Percentiles rank a stretch among this genome's conserved stretches.
These are phyloP conservation scores for Merops nubicus DNA, from an alignment of 2,113 vertebrate genomes.

Conservation along the genomic window DNA sequence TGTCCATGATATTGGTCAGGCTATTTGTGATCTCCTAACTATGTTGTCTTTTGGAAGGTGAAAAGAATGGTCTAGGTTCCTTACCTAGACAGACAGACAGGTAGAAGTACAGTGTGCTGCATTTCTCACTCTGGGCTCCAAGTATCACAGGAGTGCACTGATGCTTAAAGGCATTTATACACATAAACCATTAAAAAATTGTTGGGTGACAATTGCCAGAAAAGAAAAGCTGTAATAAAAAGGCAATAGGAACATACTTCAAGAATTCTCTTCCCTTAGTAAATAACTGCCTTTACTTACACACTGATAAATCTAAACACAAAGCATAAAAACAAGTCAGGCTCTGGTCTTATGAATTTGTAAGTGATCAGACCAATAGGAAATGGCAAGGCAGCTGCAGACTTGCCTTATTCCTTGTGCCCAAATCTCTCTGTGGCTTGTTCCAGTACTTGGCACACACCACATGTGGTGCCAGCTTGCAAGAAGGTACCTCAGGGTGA, in stretches of 20 bases:
- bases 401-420: not conserved
- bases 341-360: not conserved
- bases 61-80: not conserved
- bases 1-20: not conserved
- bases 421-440: not conserved
- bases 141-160: not conserved
- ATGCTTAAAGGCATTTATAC: not conserved
- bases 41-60: not conserved
- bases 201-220: not conserved
- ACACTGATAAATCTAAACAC: not conserved
- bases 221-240: not conserved
- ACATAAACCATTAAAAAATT: not conserved
- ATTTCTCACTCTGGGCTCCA: not conserved
- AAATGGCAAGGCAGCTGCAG: not conserved
- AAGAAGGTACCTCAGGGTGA: not conserved
- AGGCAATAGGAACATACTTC: not conserved
- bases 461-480: not conserved
- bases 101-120: not conserved
- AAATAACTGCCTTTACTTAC: not conserved
- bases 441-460: fast-evolving
- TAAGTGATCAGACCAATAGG: not conserved
- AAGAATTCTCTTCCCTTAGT: not conserved
- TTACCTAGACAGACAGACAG: not conserved
- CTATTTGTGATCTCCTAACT: not conserved
- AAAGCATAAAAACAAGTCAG: not conserved